Evolutionary conservation across 2,888 invertebrate genomes (phyloP), one percentile per base, ranked within the genome.

Genomic region (Oegoconia quadripuncta): DNA sequence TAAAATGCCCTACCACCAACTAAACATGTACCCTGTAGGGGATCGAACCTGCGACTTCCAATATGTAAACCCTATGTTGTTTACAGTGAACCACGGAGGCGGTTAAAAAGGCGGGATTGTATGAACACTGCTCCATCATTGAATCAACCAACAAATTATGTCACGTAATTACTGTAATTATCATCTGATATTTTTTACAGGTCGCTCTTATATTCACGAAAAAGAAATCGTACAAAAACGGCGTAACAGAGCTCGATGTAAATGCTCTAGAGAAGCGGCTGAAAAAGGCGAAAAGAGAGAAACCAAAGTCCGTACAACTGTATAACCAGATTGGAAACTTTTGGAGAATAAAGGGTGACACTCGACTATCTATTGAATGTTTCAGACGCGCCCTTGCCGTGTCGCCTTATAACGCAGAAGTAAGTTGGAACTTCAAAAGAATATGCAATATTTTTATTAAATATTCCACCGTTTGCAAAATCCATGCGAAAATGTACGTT

Each of bases 311-410:
- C 37, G 93, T 95, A 15, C 93, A 95, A 64, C 88, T 96, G 34
- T 96, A 95, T 73, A 96, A 96, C 73, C 95, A 96, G 76, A 95
- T 97, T 63, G 96, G 96, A 1, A 96, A 97, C 77, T 96, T 95
- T 75, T 96, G 95, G 95, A 90, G 96, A 47, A 94, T 96, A 52
- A 95, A 95, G 74, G 96, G 96, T 3, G 94, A 96, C 68, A 94
- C 96, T 4, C 90, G 93, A 63, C 91, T 92, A 64, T 94, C 96
- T 1, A 96, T 97, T 45, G 96, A 97, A 76, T 97, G 96, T 73
- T 97, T 96, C 78, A 90, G 96, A 45, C 90, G 95, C 62, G 96
- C 95, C 3, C 88, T 96, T 14, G 93, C 94, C 14, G 93, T 96
- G 8, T 93, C 95, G 14, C 96, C 96, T 1, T 94, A 95, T 63